phyloP scores from a whole-genome alignment of 2,888 invertebrate species.

The Atethmia centrago region DNA sequence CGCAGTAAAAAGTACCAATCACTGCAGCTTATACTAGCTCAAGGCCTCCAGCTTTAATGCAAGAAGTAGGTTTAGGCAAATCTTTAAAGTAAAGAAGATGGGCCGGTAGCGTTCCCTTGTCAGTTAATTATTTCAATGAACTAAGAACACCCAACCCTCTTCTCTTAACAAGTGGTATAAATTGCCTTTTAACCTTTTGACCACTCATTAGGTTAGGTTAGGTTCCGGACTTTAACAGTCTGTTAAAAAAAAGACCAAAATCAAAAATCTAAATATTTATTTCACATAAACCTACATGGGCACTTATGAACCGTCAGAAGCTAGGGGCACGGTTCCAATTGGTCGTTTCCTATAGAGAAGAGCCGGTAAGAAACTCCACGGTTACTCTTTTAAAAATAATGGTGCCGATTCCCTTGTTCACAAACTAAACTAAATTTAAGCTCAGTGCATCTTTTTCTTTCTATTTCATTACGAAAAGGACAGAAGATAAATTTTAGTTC shows the following conservation, averaged over 20 bases:
- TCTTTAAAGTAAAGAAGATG: not conserved
- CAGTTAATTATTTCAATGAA: not conserved
- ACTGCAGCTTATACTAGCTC: not conserved
- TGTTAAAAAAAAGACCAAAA: conserved; percentile 2
- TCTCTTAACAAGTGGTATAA: not conserved
- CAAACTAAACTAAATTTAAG: too few relatives aligned
- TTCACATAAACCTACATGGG: too few relatives aligned
- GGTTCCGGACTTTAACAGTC: not conserved
- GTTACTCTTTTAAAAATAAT: too few relatives aligned
- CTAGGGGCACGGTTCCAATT: too few relatives aligned
- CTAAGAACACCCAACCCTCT: not conserved
- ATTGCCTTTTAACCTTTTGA: not conserved
- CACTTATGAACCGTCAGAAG: too few relatives aligned
- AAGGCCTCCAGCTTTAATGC: not conserved
- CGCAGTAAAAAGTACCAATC: not conserved
- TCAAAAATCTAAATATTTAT: too few relatives aligned
- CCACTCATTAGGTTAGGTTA: not conserved
- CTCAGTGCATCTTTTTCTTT: too few relatives aligned
- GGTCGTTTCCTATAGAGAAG: too few relatives aligned
- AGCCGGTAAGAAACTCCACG: too few relatives aligned
- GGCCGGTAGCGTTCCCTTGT: not conserved
- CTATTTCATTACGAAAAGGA: too few relatives aligned
- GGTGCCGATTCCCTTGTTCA: too few relatives aligned
- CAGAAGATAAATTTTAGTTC: too few relatives aligned
- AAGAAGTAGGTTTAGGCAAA: not conserved